These are phyloP conservation scores for Hiodon alosoides DNA, from an alignment of 2,113 vertebrate species.

Conservation along the genomic window DNA sequence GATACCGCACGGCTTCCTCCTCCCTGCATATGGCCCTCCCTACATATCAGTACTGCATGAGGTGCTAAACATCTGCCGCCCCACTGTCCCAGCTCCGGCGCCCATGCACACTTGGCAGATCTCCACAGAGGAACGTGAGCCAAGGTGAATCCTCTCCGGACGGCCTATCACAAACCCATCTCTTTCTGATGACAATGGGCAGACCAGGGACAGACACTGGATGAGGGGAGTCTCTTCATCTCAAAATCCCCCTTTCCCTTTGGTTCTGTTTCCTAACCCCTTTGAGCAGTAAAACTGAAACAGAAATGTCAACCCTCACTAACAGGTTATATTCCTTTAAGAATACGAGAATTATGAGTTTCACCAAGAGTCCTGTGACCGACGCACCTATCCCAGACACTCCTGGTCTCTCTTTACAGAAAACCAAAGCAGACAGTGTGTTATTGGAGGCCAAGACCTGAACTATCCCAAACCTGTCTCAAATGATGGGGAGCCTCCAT, in stretches of 20 bases:
- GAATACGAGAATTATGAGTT: no score
- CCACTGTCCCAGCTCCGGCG: slow-evolving; percentile 8
- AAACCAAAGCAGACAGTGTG: no score
- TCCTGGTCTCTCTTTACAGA: no score
- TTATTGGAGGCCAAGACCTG: no score
- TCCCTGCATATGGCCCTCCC: slow-evolving; percentile 21
- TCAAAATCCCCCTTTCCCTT: slow-evolving; percentile 13
- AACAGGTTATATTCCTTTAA: no score
- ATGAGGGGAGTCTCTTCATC: slow-evolving; percentile 13
- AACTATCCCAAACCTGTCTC: no score
- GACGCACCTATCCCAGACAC: no score
- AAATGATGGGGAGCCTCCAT: no score
- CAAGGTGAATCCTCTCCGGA: slow-evolving; percentile 35
- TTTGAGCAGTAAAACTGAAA: neutral
- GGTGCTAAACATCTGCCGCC: neutral
- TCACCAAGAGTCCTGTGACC: no score
- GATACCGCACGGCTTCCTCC: neutral
- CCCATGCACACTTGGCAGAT: slow-evolving; percentile 11
- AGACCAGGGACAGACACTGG: slow-evolving; percentile 9
- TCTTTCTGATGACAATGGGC: slow-evolving; percentile 12
- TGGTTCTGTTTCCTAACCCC: neutral
- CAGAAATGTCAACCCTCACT: no score
- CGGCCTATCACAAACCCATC: slow-evolving; percentile 3
- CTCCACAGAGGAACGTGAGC: slow-evolving; percentile 19
- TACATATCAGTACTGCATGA: slow-evolving; percentile 16